phyloP scores from a whole-genome alignment of 2,113 vertebrate species.

The Erinaceus europaeus region DNA sequence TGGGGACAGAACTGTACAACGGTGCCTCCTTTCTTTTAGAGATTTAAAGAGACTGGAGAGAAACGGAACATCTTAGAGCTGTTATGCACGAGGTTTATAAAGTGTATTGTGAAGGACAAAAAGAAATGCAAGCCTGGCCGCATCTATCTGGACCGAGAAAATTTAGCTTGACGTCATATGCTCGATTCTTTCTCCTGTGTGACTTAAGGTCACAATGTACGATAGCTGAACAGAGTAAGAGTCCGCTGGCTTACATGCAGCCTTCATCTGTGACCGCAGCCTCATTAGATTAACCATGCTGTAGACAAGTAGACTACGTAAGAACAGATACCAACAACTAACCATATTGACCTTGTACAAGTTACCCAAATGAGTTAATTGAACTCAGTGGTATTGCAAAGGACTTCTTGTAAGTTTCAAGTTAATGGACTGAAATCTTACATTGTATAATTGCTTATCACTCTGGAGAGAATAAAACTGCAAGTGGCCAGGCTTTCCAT shows the following conservation, averaged over 20 bases:
- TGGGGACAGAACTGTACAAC: background rate
- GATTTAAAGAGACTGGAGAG: background rate
- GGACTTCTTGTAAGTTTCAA: background rate
- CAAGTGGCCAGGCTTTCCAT: conserved; percentile 96
- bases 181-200: background rate
- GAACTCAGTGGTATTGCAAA: background rate
- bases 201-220: background rate
- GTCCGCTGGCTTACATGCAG: background rate
- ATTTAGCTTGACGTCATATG: too few species aligned
- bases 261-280: background rate
- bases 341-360: background rate
- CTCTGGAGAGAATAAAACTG: conserved; percentile 95
- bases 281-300: background rate
- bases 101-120: too few species aligned
- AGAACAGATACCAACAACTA: background rate
- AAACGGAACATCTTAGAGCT: background rate
- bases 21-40: background rate
- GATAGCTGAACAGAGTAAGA: background rate
- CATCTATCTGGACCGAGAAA: too few species aligned
- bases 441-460: conserved; percentile 95
- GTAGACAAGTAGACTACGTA: background rate
- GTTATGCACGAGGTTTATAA: background rate
- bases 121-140: too few species aligned
- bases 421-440: conserved; percentile 78
- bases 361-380: background rate